phyloP scores from a whole-genome alignment of 2,797 vertebrate species.

The Tinamus major region DNA sequence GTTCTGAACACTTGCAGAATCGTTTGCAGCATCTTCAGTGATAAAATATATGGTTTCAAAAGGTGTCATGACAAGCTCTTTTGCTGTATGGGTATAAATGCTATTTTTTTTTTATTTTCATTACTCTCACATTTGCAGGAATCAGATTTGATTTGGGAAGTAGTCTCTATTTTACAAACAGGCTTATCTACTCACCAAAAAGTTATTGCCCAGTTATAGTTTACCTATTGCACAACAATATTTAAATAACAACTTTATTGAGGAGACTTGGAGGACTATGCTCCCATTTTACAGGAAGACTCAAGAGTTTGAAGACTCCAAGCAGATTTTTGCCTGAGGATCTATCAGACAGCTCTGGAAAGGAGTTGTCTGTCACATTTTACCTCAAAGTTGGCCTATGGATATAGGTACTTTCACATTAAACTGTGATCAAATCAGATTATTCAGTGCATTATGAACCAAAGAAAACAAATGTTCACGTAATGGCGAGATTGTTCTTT shows the following conservation, averaged over 20 bases:
- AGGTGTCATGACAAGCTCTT: neutral
- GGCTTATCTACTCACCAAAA: neutral
- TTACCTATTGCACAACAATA: neutral
- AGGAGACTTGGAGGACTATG: neutral
- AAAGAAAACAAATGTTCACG: neutral
- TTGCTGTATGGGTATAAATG: neutral
- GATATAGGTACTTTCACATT: neutral
- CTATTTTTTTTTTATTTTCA: neutral
- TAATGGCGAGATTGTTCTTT: neutral
- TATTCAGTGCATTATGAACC: neutral
- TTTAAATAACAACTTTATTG: neutral
- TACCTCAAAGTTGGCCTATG: neutral
- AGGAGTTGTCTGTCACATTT: neutral
- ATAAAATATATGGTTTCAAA: neutral
- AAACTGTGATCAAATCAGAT: neutral
- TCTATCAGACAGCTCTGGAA: neutral
- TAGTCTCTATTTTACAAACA: neutral
- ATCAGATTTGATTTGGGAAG: neutral
- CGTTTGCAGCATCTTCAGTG: neutral
- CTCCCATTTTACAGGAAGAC: neutral
- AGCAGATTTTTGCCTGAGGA: constrained; percentile 15
- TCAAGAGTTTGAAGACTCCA: neutral
- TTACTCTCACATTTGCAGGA: neutral
- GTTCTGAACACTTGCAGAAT: neutral
- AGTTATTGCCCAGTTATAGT: neutral